Percentiles rank a stretch among this genome's conserved stretches.
Evolutionary conservation across 2,113 vertebrate species (phyloP).

Genomic region (Lipophrys pholis): DNA sequence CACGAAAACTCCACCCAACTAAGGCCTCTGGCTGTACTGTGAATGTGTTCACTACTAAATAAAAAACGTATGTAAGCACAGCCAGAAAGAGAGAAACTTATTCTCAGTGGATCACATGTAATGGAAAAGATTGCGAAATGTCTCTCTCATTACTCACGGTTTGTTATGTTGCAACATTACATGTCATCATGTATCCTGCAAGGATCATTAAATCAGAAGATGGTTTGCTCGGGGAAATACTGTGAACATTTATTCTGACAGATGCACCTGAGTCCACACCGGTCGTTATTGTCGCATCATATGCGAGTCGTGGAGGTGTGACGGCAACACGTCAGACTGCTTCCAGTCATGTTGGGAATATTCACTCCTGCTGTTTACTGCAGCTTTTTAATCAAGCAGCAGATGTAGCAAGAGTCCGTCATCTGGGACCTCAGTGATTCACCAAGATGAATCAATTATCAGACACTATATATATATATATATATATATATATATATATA

Average conservation of each 20-base stretch:
- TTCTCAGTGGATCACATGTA: too few species aligned
- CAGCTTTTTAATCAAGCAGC: neutral
- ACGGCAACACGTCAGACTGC: neutral
- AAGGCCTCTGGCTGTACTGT: too few species aligned
- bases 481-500: too few species aligned
- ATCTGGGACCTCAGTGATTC: neutral
- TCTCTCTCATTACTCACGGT: too few species aligned
- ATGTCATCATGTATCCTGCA: neutral
- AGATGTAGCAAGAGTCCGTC: neutral
- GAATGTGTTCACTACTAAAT: too few species aligned
- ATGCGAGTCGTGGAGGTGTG: neutral
- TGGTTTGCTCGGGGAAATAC: neutral
- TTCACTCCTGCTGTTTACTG: neutral
- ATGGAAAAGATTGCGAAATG: too few species aligned
- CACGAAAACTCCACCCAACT: too few species aligned
- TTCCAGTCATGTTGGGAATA: neutral
- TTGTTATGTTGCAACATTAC: neutral
- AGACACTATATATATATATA: too few species aligned
- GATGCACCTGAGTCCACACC: neutral
- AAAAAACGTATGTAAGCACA: too few species aligned
- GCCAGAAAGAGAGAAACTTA: too few species aligned
- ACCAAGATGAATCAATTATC: neutral
- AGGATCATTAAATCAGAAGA: constrained; percentile 6
- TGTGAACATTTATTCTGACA: neutral
- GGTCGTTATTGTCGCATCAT: neutral